phyloP scores from a whole-genome alignment of 2,113 vertebrate species.

The Oophaga pumilio region DNA sequence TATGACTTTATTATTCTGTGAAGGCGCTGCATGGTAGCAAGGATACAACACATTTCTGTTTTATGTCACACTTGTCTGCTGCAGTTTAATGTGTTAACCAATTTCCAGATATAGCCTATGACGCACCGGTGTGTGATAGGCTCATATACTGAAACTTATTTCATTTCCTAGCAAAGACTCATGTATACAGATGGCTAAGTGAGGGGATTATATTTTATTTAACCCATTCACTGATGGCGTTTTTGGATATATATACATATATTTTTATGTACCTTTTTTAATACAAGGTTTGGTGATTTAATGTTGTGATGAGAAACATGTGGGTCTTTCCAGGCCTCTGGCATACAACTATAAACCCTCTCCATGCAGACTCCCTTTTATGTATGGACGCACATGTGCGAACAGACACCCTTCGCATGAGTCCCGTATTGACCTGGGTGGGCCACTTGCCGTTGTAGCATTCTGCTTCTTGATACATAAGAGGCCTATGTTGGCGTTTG shows the following conservation, averaged over 20 bases:
- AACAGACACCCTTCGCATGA: neutral
- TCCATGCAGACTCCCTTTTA: neutral
- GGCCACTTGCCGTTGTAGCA: neutral
- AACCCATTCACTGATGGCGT: conserved; percentile 27
- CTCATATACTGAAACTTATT: neutral
- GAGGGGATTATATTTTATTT: neutral
- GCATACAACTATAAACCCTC: neutral
- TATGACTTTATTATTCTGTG: conserved; percentile 11
- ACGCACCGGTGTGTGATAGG: neutral
- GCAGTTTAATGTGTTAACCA: conserved; percentile 57
- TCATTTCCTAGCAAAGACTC: neutral
- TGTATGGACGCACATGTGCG: neutral
- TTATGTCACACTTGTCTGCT: conserved; percentile 69
- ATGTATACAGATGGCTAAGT: conserved; percentile 18
- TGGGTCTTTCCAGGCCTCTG: neutral
- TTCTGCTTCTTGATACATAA: neutral
- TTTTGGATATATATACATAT: neutral
- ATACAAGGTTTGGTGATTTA: neutral
- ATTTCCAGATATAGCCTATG: conserved; percentile 4
- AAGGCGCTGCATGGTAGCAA: conserved; percentile 85
- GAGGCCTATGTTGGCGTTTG: neutral
- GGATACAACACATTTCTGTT: conserved; percentile 70
- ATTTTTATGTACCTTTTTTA: neutral
- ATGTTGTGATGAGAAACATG: neutral
- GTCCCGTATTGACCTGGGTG: neutral